Evolutionary conservation across 1,140 invertebrate species (phyloP).

Genomic region (Sitophilus oryzae): DNA sequence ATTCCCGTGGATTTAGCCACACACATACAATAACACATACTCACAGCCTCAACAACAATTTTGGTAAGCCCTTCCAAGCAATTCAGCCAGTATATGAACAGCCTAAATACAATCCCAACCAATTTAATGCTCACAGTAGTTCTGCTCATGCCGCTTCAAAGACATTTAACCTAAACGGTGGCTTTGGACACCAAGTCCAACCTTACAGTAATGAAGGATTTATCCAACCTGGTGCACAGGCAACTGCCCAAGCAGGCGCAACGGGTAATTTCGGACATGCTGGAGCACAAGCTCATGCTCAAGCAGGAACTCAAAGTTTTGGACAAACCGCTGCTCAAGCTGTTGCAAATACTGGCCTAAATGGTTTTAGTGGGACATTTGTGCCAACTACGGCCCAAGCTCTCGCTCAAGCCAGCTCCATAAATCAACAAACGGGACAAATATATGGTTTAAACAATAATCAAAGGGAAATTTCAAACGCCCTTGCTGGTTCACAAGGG

Average conservation of each 20-base stretch:
- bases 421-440: too few relatives aligned
- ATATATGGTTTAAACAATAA: too few relatives aligned
- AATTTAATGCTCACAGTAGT: background rate
- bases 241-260: background rate
- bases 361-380: background rate
- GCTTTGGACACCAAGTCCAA: background rate
- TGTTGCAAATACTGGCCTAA: background rate
- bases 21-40: conserved; percentile 9
- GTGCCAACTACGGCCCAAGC: background rate
- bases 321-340: background rate
- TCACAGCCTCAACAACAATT: background rate
- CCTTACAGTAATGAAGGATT: background rate
- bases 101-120: background rate
- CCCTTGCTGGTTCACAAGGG: background rate
- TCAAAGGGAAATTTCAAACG: too few relatives aligned
- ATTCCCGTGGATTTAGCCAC: conserved; percentile 4
- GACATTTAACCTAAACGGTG: background rate
- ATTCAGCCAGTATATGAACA: background rate
- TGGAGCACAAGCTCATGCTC: background rate
- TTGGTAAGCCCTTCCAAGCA: background rate
- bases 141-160: conserved; percentile 1
- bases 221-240: conserved; percentile 1
- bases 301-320: background rate
- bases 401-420: background rate
- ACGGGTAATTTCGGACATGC: background rate